Conservation (phyloP, 2,888 invertebrate species). For the Desoria tigrina region DNA sequence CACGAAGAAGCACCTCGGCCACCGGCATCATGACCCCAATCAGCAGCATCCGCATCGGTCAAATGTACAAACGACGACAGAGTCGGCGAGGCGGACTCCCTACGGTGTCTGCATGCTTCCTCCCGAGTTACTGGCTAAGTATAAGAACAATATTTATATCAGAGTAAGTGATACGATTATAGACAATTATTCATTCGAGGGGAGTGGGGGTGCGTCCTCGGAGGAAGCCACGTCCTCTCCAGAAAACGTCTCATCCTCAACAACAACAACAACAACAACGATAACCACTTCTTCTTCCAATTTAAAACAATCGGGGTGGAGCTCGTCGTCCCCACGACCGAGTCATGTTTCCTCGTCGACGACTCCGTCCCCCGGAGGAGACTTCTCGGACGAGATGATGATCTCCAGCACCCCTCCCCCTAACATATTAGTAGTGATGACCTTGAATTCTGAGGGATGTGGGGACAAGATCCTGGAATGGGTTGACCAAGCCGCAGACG, state of each 20-base stretch:
- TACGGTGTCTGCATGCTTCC: constrained; percentile 42
- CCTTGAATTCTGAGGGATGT: constrained; percentile 63
- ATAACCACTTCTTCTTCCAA: constrained; percentile 16
- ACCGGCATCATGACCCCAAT: not conserved
- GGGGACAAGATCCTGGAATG: constrained; percentile 72
- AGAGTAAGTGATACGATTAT: constrained; percentile 15
- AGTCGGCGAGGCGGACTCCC: constrained; percentile 23
- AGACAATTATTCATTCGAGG: constrained; percentile 14
- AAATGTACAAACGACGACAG: constrained; percentile 32
- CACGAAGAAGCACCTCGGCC: constrained; percentile 26
- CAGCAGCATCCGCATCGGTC: constrained; percentile 7
- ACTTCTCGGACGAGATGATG: not conserved
- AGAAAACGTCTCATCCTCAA: constrained; percentile 6
- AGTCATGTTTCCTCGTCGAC: constrained; percentile 16
- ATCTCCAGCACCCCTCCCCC: constrained; percentile 55
- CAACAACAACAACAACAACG: constrained; percentile 8
- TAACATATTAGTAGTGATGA: constrained; percentile 60
- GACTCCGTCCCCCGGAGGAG: not conserved
- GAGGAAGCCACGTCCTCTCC: constrained; percentile 14
- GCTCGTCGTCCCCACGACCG: constrained; percentile 5
- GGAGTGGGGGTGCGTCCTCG: constrained; percentile 24
- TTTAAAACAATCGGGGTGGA: not conserved
- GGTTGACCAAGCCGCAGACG: constrained; percentile 76
- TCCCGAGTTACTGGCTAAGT: constrained; percentile 17
- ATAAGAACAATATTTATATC: constrained; percentile 10